Percentiles rank a stretch among this genome's conserved stretches.
Evolutionary conservation across 2,797 vertebrate genomes (phyloP).

Genomic region (Sebastes cheni): DNA sequence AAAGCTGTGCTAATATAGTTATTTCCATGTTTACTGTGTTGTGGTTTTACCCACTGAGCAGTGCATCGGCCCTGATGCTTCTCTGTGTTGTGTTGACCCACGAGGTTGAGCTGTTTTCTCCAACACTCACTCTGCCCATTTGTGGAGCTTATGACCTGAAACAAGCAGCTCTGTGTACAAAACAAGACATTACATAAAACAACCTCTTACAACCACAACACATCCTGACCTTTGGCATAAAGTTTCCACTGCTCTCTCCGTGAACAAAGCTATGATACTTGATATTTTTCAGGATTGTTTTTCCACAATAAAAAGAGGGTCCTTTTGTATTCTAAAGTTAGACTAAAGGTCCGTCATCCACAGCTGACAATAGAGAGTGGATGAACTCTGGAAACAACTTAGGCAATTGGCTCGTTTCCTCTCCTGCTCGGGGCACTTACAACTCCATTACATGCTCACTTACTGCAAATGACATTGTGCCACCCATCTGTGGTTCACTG

Average conservation of each 20-base stretch:
- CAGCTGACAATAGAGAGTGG: constrained; percentile 25
- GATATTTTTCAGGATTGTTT: constrained; percentile 19
- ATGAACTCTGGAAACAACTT: constrained; percentile 70
- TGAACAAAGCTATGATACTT: not conserved
- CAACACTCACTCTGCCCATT: constrained; percentile 15
- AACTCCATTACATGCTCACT: constrained; percentile 83
- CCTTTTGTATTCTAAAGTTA: constrained; percentile 5
- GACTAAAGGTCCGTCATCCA: constrained; percentile 4
- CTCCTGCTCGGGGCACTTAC: constrained; percentile 74
- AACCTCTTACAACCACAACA: constrained; percentile 39
- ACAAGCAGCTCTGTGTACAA: constrained; percentile 69
- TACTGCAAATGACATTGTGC: constrained; percentile 78
- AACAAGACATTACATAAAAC: constrained; percentile 55
- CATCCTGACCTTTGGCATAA: constrained; percentile 41
- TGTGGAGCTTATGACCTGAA: constrained; percentile 42
- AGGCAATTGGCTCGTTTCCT: constrained; percentile 67
- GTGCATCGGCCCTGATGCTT: not conserved
- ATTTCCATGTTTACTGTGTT: not conserved
- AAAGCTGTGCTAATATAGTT: not conserved
- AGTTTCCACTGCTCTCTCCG: constrained; percentile 34
- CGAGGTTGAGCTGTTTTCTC: constrained; percentile 57
- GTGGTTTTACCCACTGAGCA: not conserved
- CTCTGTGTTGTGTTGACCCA: constrained; percentile 47
- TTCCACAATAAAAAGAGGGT: not conserved
- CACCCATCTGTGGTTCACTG: constrained; percentile 72